Evolutionary conservation across 2,113 vertebrate species (phyloP), one percentile per base, ranked within the genome.

Genomic region (Orthonyx spaldingii): DNA sequence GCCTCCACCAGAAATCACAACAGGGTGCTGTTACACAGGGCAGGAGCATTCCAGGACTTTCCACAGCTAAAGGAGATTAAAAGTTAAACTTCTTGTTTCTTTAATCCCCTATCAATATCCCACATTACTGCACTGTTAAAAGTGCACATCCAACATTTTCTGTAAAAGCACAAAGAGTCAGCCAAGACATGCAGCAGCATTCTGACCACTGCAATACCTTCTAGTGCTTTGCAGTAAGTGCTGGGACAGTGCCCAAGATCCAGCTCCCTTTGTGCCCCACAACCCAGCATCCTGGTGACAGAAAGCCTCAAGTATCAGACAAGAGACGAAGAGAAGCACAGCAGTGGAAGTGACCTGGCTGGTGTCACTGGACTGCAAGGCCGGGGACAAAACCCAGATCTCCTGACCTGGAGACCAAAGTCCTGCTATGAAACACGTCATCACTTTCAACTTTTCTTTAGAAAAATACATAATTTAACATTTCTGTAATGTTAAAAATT

Each of bases 11-110:
- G 65, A 86, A 90, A 86, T 78, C 35, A 70, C 49, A 87, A n/a
- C 81, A 69, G n/a, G 63, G n/a, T 63, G 50, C 77, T 76, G 50
- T 50, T 72, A 64, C 32, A 86, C 33, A 76, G 50, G 44, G 37
- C 71, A 93, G 83, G 32, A 88, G 83, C 83, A 90, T 95, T 93
- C 85, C 76, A 89, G 82, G 90, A 94, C 83, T 52, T 95, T 69
- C 74, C 68, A 80, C 60, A 88, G 71, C 75, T 83, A 44, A 69
- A 85, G 61, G 46, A 93, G 55, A 91, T 83, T 6, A 61, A 39
- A 90, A 94, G 53, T 59, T 55, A 49, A 94, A 74, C 17, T 61
- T 28, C 49, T 50, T 32, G 22, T 49, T 85, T 78, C 84, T 93
- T 93, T 70, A 88, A 63, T 42, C 42, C 64, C 12, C 0, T 16